Conservation (phyloP, 2,888 invertebrate species). For the Ectemnius lituratus region DNA sequence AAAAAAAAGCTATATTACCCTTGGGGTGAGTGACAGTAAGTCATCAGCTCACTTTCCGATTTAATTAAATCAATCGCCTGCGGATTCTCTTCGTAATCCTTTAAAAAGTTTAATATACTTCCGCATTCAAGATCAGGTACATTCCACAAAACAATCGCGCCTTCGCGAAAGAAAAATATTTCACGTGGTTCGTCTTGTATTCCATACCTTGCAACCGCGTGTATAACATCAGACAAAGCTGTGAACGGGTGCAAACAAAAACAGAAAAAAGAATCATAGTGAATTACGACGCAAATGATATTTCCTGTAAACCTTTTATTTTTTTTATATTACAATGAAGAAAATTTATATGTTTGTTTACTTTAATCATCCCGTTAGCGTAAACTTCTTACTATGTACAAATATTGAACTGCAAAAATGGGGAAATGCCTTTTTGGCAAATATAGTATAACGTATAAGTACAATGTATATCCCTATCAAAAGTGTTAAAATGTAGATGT, state of each 20-base stretch:
- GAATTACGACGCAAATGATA: slow-evolving; percentile 11
- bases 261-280: slow-evolving; percentile 15
- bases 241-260: slow-evolving; percentile 17
- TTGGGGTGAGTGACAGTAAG: slow-evolving; percentile 84
- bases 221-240: slow-evolving; percentile 86
- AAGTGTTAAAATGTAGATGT: no score
- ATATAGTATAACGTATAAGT: no score
- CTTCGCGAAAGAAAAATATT: slow-evolving; percentile 94
- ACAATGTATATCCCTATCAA: no score
- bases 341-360: no score
- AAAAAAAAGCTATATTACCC: slow-evolving; percentile 69
- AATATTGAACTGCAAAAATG: background rate
- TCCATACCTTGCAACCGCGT: slow-evolving; percentile 91
- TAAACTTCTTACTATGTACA: slow-evolving; percentile 9
- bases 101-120: slow-evolving; percentile 87
- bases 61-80: slow-evolving; percentile 85
- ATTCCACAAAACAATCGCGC: slow-evolving; percentile 95
- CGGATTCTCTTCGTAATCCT: slow-evolving; percentile 83
- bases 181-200: slow-evolving; percentile 88
- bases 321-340: no score
- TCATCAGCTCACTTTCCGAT: slow-evolving; percentile 91
- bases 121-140: slow-evolving; percentile 88
- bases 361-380: slow-evolving; percentile 1
- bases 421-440: background rate
- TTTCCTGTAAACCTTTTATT: no score